A percentile compares a stretch with the other conserved stretches of the same genome.
Evolutionary conservation across 2,888 invertebrate genomes (phyloP).

Genomic region (Clostera curtula): DNA sequence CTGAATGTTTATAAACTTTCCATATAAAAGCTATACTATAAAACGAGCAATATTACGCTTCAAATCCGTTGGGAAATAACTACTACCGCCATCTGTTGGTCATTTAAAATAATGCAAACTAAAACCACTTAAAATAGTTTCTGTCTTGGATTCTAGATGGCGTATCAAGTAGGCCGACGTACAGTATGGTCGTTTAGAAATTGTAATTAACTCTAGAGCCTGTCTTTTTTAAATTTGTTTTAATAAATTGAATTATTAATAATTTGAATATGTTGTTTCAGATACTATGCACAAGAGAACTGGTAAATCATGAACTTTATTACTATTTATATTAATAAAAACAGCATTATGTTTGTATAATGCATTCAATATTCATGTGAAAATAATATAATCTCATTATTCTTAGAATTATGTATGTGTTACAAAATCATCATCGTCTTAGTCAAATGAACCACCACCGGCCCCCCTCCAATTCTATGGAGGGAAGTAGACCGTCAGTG

Average conservation of each 20-base stretch:
- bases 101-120: conserved; percentile 8
- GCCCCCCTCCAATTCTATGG: too few species aligned
- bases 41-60: not conserved
- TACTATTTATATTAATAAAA: conserved; percentile 5
- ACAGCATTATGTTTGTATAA: not conserved
- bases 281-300: conserved; percentile 73
- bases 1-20: too few species aligned
- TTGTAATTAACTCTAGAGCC: conserved; percentile 1
- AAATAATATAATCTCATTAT: too few species aligned
- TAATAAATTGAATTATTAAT: conserved; percentile 33
- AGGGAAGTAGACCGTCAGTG: too few species aligned
- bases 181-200: not conserved
- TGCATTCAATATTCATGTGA: too few species aligned
- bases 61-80: conserved; percentile 1
- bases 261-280: conserved; percentile 59
- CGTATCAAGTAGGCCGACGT: conserved; percentile 21
- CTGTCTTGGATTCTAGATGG: conserved; percentile 34
- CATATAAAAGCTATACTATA: too few species aligned
- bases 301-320: conserved; percentile 48
- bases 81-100: conserved; percentile 23
- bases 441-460: too few species aligned
- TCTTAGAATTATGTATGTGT: too few species aligned
- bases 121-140: conserved; percentile 23
- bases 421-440: too few species aligned
- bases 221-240: not conserved